phyloP scores from a whole-genome alignment of 1,140 invertebrate genomes.

The Drosophila nikananu region DNA sequence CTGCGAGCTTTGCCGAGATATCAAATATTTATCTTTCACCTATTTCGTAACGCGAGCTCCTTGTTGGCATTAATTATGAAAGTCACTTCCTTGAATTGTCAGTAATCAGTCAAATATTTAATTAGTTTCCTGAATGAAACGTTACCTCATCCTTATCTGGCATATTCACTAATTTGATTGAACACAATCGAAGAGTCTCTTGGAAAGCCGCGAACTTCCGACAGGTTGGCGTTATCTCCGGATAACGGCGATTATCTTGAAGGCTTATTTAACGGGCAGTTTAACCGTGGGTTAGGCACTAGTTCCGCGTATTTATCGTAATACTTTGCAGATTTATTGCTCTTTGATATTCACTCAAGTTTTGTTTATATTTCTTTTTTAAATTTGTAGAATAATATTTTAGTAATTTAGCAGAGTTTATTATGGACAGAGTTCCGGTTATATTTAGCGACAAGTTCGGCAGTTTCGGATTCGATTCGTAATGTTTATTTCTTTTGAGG shows the following conservation, averaged over 20 bases:
- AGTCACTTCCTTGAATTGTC: conserved; percentile 32
- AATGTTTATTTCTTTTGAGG: conserved; percentile 1
- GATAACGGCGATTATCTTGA: conserved; percentile 5
- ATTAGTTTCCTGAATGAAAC: conserved; percentile 27
- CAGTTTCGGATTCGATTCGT: conserved; percentile 1
- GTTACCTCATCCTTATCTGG: conserved; percentile 72
- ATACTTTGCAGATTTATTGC: background rate
- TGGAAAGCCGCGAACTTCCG: conserved; percentile 25
- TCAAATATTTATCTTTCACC: conserved; percentile 36
- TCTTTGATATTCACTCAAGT: background rate
- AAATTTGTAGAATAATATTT: background rate
- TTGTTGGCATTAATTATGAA: conserved; percentile 31
- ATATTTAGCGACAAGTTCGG: conserved; percentile 10
- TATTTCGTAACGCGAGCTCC: conserved; percentile 33
- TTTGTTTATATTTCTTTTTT: background rate
- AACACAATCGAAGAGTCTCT: conserved; percentile 60
- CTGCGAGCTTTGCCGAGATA: conserved; percentile 41
- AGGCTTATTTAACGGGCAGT: background rate
- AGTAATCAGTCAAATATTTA: conserved; percentile 35
- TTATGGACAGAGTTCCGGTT: background rate
- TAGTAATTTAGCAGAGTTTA: background rate
- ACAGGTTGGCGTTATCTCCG: conserved; percentile 23
- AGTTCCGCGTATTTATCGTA: background rate
- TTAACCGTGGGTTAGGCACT: background rate
- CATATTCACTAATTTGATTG: conserved; percentile 49